Conservation (phyloP, 2,797 vertebrate genomes). For the Tokudaia muenninki region DNA sequence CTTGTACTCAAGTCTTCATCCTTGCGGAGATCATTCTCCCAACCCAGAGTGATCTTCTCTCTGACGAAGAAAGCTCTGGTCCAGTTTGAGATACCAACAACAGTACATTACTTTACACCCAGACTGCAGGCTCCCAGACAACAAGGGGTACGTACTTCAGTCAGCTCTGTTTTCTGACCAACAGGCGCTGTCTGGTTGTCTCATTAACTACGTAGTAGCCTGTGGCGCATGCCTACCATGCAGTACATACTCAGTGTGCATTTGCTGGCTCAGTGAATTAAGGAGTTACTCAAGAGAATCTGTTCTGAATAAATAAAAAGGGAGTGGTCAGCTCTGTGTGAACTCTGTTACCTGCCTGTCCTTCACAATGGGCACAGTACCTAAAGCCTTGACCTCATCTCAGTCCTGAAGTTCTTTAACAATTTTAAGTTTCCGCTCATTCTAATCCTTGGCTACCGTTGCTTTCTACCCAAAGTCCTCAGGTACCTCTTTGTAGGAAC, state of each 20-base stretch:
- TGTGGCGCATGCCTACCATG: neutral
- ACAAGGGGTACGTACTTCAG: neutral
- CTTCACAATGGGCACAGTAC: neutral
- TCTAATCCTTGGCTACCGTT: neutral
- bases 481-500: neutral
- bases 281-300: neutral
- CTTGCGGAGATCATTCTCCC: neutral
- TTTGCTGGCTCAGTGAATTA: neutral
- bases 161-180: neutral
- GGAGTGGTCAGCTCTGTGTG: no score
- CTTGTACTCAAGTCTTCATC: neutral
- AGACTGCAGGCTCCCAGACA: neutral
- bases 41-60: neutral
- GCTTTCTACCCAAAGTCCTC: neutral
- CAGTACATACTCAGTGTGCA: neutral
- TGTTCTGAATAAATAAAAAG: neutral
- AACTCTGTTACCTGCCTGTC: neutral
- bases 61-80: constrained; percentile 33
- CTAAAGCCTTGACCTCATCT: neutral
- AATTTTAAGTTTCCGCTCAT: neutral
- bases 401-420: neutral
- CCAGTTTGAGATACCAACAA: neutral
- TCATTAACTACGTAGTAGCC: neutral
- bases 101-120: neutral
- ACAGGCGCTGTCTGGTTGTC: neutral